These are phyloP conservation scores for Channallabes apus DNA, from an alignment of 2,797 vertebrate species.

Conservation along the genomic window DNA sequence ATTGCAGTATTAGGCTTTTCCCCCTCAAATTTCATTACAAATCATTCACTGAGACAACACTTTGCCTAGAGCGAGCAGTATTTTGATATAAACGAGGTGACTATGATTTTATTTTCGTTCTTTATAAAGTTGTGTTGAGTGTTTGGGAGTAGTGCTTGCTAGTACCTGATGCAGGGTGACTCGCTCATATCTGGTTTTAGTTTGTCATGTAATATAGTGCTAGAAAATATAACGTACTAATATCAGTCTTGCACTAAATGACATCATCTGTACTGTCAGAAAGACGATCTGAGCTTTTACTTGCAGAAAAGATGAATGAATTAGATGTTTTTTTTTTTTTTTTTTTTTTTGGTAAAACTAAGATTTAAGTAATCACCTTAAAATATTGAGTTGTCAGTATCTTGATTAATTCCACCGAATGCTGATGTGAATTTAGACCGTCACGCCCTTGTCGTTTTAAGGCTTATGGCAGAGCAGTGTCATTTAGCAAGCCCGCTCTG, in stretches of 20 bases:
- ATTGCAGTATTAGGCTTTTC: slow-evolving; percentile 73
- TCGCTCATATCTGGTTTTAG: not conserved
- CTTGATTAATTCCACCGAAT: not conserved
- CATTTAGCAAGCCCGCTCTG: not conserved
- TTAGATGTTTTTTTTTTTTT: not conserved
- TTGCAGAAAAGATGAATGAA: not conserved
- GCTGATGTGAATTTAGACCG: not conserved
- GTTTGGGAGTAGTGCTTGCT: not conserved
- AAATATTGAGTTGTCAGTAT: too few species aligned
- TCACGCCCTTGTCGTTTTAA: not conserved
- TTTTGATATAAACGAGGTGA: slow-evolving; percentile 51
- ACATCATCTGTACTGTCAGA: not conserved
- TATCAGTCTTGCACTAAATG: slow-evolving; percentile 2
- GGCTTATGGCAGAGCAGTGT: not conserved
- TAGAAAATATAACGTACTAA: not conserved
- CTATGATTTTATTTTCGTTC: not conserved
- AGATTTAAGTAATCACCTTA: not conserved
- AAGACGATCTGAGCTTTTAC: not conserved
- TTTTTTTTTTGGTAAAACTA: not conserved
- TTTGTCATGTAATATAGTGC: not conserved
- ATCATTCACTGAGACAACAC: slow-evolving; percentile 45
- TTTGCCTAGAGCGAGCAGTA: slow-evolving; percentile 32
- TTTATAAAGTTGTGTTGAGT: not conserved
- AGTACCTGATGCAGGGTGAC: not conserved
- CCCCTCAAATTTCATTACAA: slow-evolving; percentile 49